Evolutionary conservation across 2,888 invertebrate genomes (phyloP), one percentile per base, ranked within the genome.

Genomic region (Trisateles emortualis): DNA sequence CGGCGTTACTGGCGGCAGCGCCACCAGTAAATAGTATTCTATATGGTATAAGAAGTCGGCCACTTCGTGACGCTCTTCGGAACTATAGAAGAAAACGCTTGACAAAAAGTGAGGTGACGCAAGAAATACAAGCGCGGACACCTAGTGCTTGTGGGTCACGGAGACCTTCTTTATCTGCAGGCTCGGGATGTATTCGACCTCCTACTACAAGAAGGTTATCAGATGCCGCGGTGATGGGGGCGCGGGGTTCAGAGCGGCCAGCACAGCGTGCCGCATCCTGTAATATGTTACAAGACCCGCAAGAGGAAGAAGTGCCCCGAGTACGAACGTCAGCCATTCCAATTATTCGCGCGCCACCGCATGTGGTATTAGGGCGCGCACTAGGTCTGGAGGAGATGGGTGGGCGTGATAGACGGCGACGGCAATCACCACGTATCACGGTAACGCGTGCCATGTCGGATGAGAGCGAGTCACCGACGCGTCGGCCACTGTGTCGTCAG

Each of bases 111-210:
- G 96, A 96, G 81, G 94, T 96, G 39, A 95, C 96, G 59, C 95
- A 96, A 78, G 96, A 96, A 83, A 96, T 96, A 59, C 96, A 96
- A 81, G 96, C 96, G 3, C 90, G 96, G 60, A 96, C 96, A 1
- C 96, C 96, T 2, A 96, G 96, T 58, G 96, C 95, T 0, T 96
- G 96, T 58, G 96, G 96, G 0, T 96, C 96, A 0, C 91, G 96
- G 46, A 89, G 96, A 41, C 96, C 96, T 0, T 96, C 96, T 0
- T 85, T 96, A 42, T 96, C 95, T 2, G 95, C 93, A 75, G 84
- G 95, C 68, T 78, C 92, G 0, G 92, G 92, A 1, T 86, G 89
- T 56, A 84, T 91, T 42, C 79, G 92, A 43, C 91, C 90, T 10
- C 90, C 87, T 13, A 89, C 91, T 1, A 90, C 91, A 0, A 78